A percentile compares a stretch with the other conserved stretches of the same genome.
Conservation (phyloP, 2,113 vertebrate genomes). For the Triplophysa tibetana region DNA sequence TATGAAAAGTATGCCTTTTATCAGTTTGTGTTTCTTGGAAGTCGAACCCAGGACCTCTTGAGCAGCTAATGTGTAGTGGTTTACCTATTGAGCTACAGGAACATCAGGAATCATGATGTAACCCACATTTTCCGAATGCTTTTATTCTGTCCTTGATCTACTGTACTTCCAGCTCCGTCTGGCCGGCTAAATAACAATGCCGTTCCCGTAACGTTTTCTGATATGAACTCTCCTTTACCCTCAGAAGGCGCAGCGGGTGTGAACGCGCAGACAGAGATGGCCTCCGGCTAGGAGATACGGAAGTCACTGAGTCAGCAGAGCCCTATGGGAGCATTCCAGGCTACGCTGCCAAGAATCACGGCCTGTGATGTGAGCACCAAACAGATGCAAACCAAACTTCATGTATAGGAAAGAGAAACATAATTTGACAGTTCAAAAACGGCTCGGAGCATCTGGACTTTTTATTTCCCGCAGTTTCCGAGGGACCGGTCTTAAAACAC, state of each 20-base stretch:
- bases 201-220: slow-evolving; percentile 46
- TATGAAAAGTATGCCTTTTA: too few species aligned
- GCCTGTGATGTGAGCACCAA: slow-evolving; percentile 64
- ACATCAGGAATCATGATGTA: not conserved
- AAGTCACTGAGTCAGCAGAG: slow-evolving; percentile 62
- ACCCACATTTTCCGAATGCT: slow-evolving; percentile 3
- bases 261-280: slow-evolving; percentile 65
- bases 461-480: slow-evolving; percentile 34
- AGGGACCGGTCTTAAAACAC: slow-evolving; percentile 12
- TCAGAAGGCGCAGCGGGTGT: slow-evolving; percentile 59
- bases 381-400: slow-evolving; percentile 55
- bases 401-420: slow-evolving; percentile 56
- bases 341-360: slow-evolving; percentile 54
- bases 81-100: too few species aligned
- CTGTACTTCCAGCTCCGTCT: slow-evolving; percentile 14
- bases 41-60: too few species aligned
- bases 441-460: slow-evolving; percentile 38
- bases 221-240: slow-evolving; percentile 68
- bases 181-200: slow-evolving; percentile 62
- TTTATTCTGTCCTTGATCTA: slow-evolving; percentile 26
- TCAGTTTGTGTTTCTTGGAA: too few species aligned
- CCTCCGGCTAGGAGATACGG: slow-evolving; percentile 60
- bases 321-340: slow-evolving; percentile 58
- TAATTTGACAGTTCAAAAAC: slow-evolving; percentile 33
- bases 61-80: too few species aligned